Conservation (phyloP, 2,888 invertebrate genomes). For the Spodoptera littoralis region DNA sequence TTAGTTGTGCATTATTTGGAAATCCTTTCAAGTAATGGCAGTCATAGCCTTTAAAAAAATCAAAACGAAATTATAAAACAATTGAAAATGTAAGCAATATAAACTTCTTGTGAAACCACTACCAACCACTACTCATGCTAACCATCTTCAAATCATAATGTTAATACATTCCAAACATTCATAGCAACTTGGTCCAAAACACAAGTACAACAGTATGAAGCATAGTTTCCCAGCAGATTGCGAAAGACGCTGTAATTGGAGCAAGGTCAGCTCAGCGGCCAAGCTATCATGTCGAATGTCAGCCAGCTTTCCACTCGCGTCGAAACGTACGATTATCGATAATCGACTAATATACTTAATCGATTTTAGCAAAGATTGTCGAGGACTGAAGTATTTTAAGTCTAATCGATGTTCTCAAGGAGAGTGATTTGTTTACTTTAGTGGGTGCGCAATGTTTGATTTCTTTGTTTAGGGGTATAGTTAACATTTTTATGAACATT, state of each 20-base stretch:
- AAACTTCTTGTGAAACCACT: no score
- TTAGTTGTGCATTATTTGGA: no score
- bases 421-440: slow-evolving; percentile 8
- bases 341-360: slow-evolving; percentile 52
- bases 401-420: slow-evolving; percentile 31
- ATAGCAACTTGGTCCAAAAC: slow-evolving; percentile 44
- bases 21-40: no score
- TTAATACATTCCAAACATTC: slow-evolving; percentile 7
- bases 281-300: slow-evolving; percentile 79
- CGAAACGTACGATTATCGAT: slow-evolving; percentile 68
- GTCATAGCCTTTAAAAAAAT: no score
- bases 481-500: no score
- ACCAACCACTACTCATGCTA: no score
- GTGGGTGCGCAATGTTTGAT: slow-evolving; percentile 1
- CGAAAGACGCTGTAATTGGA: slow-evolving; percentile 82
- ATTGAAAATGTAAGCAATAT: no score
- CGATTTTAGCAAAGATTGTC: slow-evolving; percentile 26
- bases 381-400: slow-evolving; percentile 15
- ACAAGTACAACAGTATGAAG: slow-evolving; percentile 70
- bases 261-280: slow-evolving; percentile 85
- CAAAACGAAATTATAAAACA: no score
- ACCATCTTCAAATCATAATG: no score
- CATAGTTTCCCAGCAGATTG: slow-evolving; percentile 83
- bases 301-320: slow-evolving; percentile 75
- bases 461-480: not conserved